A percentile compares a stretch with the other conserved stretches of the same genome.
These are phyloP conservation scores for Cerceris ruficornis DNA, from an alignment of 2,888 invertebrate genomes.

Conservation along the genomic window DNA sequence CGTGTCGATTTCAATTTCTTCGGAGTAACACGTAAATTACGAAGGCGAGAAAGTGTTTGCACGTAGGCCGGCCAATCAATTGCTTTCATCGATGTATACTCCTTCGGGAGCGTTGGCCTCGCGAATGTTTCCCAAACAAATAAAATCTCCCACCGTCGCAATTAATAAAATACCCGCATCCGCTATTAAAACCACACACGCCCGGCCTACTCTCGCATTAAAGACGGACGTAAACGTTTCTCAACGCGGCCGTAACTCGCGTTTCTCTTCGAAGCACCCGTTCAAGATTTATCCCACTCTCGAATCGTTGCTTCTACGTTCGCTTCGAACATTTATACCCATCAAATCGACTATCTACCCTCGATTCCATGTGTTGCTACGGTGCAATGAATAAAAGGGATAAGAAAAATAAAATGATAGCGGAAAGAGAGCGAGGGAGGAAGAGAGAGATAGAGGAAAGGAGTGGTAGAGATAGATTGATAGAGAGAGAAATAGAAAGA, in stretches of 20 bases:
- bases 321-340: background rate
- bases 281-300: background rate
- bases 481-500: background rate
- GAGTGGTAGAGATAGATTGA: no score
- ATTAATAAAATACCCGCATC: conserved; percentile 20
- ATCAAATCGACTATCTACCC: conserved; percentile 7
- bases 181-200: conserved; percentile 19
- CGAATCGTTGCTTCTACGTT: conserved; percentile 3
- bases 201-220: background rate
- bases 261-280: background rate
- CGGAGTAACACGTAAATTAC: background rate
- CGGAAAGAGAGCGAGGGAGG: conserved; percentile 10
- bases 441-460: background rate
- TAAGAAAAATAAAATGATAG: conserved; percentile 11
- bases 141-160: conserved; percentile 13
- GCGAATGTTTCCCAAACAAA: background rate
- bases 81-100: background rate
- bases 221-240: background rate
- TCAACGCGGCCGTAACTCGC: background rate
- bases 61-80: background rate
- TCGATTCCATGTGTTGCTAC: background rate
- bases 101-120: background rate
- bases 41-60: background rate
- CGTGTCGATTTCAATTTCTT: background rate
- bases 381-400: conserved; percentile 1